Conservation (phyloP, 2,888 invertebrate species). For the Parnassius mnemosyne region DNA sequence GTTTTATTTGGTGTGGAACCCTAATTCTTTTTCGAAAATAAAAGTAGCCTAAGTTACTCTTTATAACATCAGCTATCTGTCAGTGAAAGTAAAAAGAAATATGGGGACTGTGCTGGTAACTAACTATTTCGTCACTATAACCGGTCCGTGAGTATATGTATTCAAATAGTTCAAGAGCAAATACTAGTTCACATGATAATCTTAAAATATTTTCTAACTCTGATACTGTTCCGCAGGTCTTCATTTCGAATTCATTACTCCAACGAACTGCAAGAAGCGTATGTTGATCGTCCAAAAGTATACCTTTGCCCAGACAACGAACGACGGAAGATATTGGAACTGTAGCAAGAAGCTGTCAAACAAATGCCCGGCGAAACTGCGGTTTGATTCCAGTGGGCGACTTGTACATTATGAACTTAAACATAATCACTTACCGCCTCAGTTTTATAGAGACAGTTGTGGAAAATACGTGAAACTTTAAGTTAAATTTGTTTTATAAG, state of each 20-base stretch:
- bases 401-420: conserved; percentile 40
- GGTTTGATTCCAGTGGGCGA: conserved; percentile 43
- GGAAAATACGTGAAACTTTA: conserved; percentile 10
- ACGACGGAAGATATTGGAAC: conserved; percentile 53
- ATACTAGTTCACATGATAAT: too few species aligned
- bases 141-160: too few species aligned
- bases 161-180: too few species aligned
- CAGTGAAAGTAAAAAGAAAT: too few species aligned
- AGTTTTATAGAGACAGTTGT: conserved; percentile 16
- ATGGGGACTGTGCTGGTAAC: too few species aligned
- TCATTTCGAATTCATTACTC: conserved; percentile 37
- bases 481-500: not conserved
- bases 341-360: conserved; percentile 48
- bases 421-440: conserved; percentile 50
- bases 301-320: conserved; percentile 51
- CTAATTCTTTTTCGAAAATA: too few species aligned
- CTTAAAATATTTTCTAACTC: not conserved
- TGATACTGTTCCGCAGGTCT: conserved; percentile 32
- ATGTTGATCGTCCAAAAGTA: conserved; percentile 38
- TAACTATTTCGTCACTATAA: too few species aligned
- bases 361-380: conserved; percentile 50
- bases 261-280: conserved; percentile 38
- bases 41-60: too few species aligned
- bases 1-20: too few species aligned
- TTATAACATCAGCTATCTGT: too few species aligned